These are phyloP conservation scores for Chinchilla lanigera DNA, from an alignment of 2,113 vertebrate species.

Conservation along the genomic window DNA sequence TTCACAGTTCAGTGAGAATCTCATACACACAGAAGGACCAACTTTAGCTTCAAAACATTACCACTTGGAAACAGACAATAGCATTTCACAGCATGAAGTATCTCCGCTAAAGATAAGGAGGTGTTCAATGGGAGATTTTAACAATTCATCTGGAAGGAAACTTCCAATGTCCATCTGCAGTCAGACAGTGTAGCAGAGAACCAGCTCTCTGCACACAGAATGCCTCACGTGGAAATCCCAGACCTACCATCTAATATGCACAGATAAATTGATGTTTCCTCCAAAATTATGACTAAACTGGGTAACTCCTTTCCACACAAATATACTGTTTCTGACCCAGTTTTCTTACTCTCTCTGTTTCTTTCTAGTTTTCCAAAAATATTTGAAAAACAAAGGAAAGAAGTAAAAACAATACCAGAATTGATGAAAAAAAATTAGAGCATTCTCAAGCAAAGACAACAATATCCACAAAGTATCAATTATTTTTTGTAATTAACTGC, in stretches of 20 bases:
- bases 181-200: neutral
- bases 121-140: neutral
- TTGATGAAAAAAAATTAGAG: neutral
- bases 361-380: neutral
- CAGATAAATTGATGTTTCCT: neutral
- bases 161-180: neutral
- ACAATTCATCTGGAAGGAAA: slow-evolving; percentile 17
- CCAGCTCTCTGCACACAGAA: neutral
- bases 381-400: neutral
- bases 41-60: slow-evolving; percentile 56
- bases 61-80: slow-evolving; percentile 41
- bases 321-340: neutral
- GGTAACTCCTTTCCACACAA: neutral
- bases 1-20: slow-evolving; percentile 53
- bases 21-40: neutral
- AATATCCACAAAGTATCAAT: neutral
- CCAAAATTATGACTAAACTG: neutral
- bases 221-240: neutral
- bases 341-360: neutral
- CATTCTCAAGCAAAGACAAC: neutral
- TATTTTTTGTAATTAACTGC: neutral
- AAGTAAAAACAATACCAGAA: neutral
- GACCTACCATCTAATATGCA: neutral
- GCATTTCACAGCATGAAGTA: slow-evolving; percentile 50
- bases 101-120: neutral